Evolutionary conservation across 1,140 invertebrate genomes (phyloP).

Genomic region (Wiebesia pumilae): DNA sequence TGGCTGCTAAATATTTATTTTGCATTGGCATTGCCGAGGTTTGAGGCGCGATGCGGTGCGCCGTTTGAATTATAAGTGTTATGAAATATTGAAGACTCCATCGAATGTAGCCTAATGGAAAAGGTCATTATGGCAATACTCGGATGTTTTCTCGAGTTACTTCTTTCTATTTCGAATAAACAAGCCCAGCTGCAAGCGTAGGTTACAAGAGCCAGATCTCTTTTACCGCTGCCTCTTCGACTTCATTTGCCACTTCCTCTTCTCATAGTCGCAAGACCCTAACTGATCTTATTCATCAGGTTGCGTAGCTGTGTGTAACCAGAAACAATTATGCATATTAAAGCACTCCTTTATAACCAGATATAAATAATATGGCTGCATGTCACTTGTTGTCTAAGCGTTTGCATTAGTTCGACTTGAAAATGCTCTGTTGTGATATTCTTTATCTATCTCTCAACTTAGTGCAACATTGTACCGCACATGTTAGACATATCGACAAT

Average conservation of each 20-base stretch:
- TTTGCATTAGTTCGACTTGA: conserved; percentile 37
- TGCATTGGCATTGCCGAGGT: background rate
- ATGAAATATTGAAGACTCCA: conserved; percentile 52
- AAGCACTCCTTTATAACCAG: conserved; percentile 54
- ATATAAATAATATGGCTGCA: conserved; percentile 54
- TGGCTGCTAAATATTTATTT: conserved; percentile 44
- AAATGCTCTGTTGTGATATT: background rate
- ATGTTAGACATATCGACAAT: background rate
- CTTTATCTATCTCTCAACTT: background rate
- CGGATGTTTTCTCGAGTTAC: conserved; percentile 35
- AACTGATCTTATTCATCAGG: conserved; percentile 46
- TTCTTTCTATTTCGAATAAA: background rate
- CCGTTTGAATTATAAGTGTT: conserved; percentile 42
- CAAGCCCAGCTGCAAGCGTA: background rate
- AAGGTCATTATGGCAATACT: conserved; percentile 3
- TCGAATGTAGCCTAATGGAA: conserved; percentile 43
- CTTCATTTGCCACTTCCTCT: conserved; percentile 4
- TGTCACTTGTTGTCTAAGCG: conserved; percentile 46
- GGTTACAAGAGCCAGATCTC: background rate
- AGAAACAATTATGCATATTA: conserved; percentile 59
- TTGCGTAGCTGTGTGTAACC: conserved; percentile 58
- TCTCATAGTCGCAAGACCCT: background rate
- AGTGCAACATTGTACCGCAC: background rate
- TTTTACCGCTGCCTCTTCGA: background rate
- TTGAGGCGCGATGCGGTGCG: background rate